Conservation (phyloP, 1,140 invertebrate species). For the Brachionus calyciflorus region DNA sequence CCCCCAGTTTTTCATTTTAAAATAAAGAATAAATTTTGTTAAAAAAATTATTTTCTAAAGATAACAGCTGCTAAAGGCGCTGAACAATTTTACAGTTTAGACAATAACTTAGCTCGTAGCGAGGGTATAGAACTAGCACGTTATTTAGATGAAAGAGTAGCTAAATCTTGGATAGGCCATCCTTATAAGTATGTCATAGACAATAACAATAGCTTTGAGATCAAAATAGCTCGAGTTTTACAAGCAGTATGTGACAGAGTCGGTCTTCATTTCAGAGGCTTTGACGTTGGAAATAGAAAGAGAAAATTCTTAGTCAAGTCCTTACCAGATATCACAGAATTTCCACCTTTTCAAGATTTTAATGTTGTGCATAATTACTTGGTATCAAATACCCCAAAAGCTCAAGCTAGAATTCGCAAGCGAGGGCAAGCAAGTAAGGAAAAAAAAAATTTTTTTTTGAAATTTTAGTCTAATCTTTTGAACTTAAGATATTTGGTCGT, state of each 20-base stretch:
- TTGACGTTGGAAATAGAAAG: slow-evolving; percentile 19
- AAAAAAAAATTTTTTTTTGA: background rate
- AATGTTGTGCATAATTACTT: slow-evolving; percentile 41
- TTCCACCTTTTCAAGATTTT: slow-evolving; percentile 25
- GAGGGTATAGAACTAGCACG: slow-evolving; percentile 81
- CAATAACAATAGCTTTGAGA: slow-evolving; percentile 17
- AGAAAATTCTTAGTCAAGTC: slow-evolving; percentile 20
- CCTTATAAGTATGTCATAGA: slow-evolving; percentile 68
- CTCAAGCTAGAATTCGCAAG: slow-evolving; percentile 27
- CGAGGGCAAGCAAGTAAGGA: slow-evolving; percentile 13
- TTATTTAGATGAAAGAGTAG: slow-evolving; percentile 79
- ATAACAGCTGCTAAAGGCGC: slow-evolving; percentile 89
- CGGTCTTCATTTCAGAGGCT: slow-evolving; percentile 4
- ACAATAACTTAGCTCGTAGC: slow-evolving; percentile 64
- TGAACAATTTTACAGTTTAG: slow-evolving; percentile 90
- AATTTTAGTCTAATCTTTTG: background rate
- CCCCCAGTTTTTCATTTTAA: background rate
- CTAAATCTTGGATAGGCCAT: slow-evolving; percentile 82
- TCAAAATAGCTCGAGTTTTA: slow-evolving; percentile 4
- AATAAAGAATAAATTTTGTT: background rate
- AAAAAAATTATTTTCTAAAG: background rate
- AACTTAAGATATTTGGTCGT: slow-evolving; percentile 20
- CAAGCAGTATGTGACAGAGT: slow-evolving; percentile 17
- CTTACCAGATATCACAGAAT: background rate
- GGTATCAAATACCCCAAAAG: background rate